These are phyloP conservation scores for Noturus placidus DNA, from an alignment of 2,113 vertebrate genomes.

Conservation along the genomic window DNA sequence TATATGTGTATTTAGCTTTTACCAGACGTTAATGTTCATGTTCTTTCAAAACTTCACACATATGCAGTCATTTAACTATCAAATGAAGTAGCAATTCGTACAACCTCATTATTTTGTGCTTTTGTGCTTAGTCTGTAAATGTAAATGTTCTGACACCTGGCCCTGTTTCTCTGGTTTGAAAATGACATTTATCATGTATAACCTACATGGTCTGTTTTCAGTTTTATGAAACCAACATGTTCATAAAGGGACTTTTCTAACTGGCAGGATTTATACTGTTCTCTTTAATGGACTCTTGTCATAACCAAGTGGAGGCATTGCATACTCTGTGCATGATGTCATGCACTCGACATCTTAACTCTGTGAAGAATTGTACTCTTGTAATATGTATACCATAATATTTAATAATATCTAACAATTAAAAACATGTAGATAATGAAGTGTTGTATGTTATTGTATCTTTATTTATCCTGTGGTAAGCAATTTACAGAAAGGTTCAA, in stretches of 20 bases:
- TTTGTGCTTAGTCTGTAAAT: constrained; percentile 8
- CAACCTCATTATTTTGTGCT: not conserved
- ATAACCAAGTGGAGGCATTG: constrained; percentile 15
- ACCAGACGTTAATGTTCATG: not conserved
- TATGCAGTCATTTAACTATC: not conserved
- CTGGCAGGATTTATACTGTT: constrained; percentile 32
- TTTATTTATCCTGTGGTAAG: not conserved
- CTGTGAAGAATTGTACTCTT: not conserved
- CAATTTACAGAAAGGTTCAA: constrained; percentile 13
- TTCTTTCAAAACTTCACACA: not conserved
- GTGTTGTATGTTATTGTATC: not conserved
- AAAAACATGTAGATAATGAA: not conserved
- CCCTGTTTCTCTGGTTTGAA: constrained; percentile 9
- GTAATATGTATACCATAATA: not conserved
- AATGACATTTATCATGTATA: constrained; percentile 8
- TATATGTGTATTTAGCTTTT: not conserved
- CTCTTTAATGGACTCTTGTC: constrained; percentile 27
- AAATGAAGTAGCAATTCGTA: not conserved
- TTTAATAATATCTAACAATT: not conserved
- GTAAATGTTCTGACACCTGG: constrained; percentile 10
- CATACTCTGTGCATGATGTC: constrained; percentile 39
- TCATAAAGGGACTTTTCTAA: constrained; percentile 29
- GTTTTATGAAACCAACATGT: constrained; percentile 36
- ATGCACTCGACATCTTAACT: constrained; percentile 19
- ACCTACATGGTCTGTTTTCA: constrained; percentile 41